Evolutionary conservation across 1,140 invertebrate species (phyloP).

Genomic region (Meloidogyne exigua): DNA sequence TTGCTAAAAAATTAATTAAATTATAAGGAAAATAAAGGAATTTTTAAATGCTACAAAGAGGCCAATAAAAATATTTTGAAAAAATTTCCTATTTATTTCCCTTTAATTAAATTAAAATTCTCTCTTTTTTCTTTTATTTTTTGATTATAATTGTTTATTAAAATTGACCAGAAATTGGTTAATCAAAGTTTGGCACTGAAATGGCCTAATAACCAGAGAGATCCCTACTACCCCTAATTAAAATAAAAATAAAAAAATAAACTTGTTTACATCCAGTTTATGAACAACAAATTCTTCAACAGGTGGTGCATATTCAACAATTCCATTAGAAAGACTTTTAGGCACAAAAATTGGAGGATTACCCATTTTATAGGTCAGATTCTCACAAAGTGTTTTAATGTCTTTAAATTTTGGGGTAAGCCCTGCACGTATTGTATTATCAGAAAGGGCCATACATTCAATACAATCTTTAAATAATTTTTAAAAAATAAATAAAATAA

Average conservation of each 20-base stretch:
- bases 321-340: constrained; percentile 71
- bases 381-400: constrained; percentile 78
- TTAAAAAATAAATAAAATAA: not conserved
- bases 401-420: constrained; percentile 93
- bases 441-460: constrained; percentile 97
- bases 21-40: too few relatives aligned
- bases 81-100: too few relatives aligned
- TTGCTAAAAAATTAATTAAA: constrained; percentile 24
- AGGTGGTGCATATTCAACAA: constrained; percentile 77
- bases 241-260: not conserved
- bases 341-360: constrained; percentile 74
- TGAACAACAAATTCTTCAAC: constrained; percentile 85
- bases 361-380: constrained; percentile 77
- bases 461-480: constrained; percentile 79
- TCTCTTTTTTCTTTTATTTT: too few relatives aligned
- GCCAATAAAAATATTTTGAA: too few relatives aligned
- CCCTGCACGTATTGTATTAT: constrained; percentile 94
- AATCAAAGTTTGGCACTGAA: too few relatives aligned
- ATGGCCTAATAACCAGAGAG: too few relatives aligned
- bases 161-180: too few relatives aligned
- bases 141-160: too few relatives aligned
- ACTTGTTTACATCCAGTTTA: constrained; percentile 69
- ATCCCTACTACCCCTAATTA: too few relatives aligned
- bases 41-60: too few relatives aligned
- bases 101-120: too few relatives aligned